These are phyloP conservation scores for Phodopus roborovskii DNA, from an alignment of 2,113 vertebrate species.

Conservation along the genomic window DNA sequence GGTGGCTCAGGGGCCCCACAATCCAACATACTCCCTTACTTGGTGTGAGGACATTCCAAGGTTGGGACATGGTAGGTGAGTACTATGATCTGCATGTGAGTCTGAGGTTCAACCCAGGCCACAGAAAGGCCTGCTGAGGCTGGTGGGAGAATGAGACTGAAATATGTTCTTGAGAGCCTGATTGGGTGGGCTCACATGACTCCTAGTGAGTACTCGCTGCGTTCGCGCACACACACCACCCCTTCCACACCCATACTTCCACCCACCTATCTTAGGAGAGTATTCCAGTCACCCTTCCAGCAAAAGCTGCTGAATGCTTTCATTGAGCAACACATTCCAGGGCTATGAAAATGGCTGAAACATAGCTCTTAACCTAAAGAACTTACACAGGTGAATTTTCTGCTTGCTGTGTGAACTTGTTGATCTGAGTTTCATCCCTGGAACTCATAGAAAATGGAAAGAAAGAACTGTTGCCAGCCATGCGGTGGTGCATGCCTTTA, in stretches of 20 bases:
- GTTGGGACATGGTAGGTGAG: neutral
- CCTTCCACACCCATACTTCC: neutral
- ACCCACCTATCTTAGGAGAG: neutral
- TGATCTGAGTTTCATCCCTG: neutral
- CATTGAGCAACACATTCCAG: neutral
- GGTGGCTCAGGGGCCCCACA: neutral
- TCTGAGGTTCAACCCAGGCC: neutral
- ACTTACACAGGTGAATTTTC: neutral
- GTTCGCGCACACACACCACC: too few relatives aligned
- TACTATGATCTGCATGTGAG: neutral
- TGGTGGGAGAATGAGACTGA: neutral
- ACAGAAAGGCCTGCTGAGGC: neutral
- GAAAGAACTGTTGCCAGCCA: neutral
- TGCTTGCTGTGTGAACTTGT: neutral
- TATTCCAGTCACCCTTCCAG: neutral
- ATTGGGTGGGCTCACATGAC: neutral
- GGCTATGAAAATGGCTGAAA: neutral
- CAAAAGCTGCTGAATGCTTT: neutral
- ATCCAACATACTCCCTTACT: slow-evolving; percentile 40
- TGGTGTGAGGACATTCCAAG: neutral
- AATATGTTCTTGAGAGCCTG: neutral
- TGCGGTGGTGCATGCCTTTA: too few relatives aligned
- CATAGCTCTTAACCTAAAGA: neutral
- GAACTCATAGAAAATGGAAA: neutral
- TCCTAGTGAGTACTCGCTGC: neutral